Evolutionary conservation across 2,113 vertebrate species (phyloP).

Genomic region (Fulmarus glacialis): DNA sequence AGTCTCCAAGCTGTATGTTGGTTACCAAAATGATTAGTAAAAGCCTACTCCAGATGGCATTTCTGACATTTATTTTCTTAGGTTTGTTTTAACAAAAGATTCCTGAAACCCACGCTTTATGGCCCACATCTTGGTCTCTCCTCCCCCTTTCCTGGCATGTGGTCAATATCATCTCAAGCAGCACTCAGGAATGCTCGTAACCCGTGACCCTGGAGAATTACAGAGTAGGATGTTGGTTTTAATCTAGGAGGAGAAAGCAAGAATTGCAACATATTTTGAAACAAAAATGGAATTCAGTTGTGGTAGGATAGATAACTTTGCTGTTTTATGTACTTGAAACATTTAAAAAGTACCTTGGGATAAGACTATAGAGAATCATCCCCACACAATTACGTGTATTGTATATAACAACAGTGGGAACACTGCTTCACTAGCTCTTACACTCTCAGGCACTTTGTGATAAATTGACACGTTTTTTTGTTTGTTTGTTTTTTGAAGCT

Average conservation of each 20-base stretch:
- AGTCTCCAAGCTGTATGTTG: neutral
- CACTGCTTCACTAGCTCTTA: neutral
- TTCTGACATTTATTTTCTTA: conserved; percentile 17
- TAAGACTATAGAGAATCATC: neutral
- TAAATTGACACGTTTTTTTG: neutral
- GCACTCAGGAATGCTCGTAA: conserved; percentile 37
- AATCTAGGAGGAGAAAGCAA: conserved; percentile 3
- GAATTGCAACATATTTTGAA: conserved; percentile 27
- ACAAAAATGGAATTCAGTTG: neutral
- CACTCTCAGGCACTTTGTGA: neutral
- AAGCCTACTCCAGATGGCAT: conserved; percentile 3
- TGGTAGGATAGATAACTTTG: neutral
- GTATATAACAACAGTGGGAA: neutral
- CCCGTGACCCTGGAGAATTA: neutral
- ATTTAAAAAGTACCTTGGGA: neutral
- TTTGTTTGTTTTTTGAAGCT: neutral
- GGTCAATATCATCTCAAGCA: conserved; percentile 42
- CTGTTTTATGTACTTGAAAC: neutral
- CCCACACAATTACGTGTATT: neutral
- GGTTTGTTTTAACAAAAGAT: conserved; percentile 44
- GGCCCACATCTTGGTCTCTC: neutral
- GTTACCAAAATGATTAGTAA: neutral
- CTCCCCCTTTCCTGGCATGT: conserved; percentile 6
- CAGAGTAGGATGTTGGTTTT: conserved; percentile 23
- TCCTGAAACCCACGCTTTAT: neutral